Conservation (phyloP, 2,888 invertebrate genomes). For the Cinara cedri region DNA sequence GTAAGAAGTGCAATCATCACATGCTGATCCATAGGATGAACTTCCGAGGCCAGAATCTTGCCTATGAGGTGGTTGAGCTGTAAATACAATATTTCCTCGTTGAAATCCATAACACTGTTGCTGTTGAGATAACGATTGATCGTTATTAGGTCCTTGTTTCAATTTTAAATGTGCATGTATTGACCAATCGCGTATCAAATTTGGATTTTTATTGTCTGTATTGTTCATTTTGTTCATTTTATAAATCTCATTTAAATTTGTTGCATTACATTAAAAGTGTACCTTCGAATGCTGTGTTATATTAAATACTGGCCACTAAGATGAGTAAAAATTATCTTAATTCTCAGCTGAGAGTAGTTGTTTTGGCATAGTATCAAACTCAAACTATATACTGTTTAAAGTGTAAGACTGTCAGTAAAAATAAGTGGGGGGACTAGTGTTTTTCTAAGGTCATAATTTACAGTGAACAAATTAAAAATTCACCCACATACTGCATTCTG, state of each 20-base stretch:
- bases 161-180: slow-evolving; percentile 46
- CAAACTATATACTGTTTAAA: slow-evolving; percentile 37
- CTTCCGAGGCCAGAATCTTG: slow-evolving; percentile 32
- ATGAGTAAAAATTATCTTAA: slow-evolving; percentile 47
- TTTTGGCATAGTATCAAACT: slow-evolving; percentile 48
- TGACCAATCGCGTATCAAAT: slow-evolving; percentile 44
- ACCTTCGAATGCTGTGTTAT: slow-evolving; percentile 23
- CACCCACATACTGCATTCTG: slow-evolving; percentile 33
- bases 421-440: slow-evolving; percentile 20
- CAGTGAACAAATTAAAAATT: slow-evolving; percentile 18
- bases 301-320: slow-evolving; percentile 34
- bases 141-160: slow-evolving; percentile 23
- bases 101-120: slow-evolving; percentile 64
- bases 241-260: slow-evolving; percentile 15
- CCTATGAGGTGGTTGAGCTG: slow-evolving; percentile 62
- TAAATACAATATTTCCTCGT: slow-evolving; percentile 67
- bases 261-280: neutral
- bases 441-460: slow-evolving; percentile 43
- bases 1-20: slow-evolving; percentile 12
- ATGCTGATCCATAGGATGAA: slow-evolving; percentile 37
- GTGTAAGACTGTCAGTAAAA: slow-evolving; percentile 12
- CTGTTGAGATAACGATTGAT: slow-evolving; percentile 9
- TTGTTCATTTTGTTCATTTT: slow-evolving; percentile 35
- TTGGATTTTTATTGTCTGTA: slow-evolving; percentile 32
- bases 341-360: slow-evolving; percentile 37